Conservation (phyloP, 2,797 vertebrate genomes). For the Acanthurus tractus region DNA sequence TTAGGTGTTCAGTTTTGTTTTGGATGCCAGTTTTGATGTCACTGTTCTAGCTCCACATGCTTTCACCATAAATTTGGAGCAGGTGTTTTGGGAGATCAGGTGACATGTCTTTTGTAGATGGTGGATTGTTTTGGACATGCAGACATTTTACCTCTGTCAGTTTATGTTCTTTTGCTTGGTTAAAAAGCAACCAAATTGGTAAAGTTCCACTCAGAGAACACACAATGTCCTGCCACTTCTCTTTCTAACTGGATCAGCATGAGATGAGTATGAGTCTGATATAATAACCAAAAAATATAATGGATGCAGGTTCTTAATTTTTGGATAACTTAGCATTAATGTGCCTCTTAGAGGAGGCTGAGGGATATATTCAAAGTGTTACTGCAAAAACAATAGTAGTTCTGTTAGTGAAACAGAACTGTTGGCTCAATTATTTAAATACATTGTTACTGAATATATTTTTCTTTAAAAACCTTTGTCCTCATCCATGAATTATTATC, state of each 20-base stretch:
- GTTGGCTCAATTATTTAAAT: slow-evolving; percentile 35
- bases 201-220: background rate
- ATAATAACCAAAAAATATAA: background rate
- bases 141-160: slow-evolving; percentile 7
- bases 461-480: slow-evolving; percentile 30
- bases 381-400: slow-evolving; percentile 1
- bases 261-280: background rate
- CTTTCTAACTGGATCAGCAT: slow-evolving; percentile 11
- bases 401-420: slow-evolving; percentile 1
- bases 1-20: too few relatives aligned
- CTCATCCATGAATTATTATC: slow-evolving; percentile 22
- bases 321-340: slow-evolving; percentile 4
- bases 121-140: slow-evolving; percentile 10
- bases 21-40: too few relatives aligned
- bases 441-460: slow-evolving; percentile 25
- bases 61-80: slow-evolving; percentile 14
- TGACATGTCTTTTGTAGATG: slow-evolving; percentile 18
- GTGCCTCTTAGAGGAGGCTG: background rate
- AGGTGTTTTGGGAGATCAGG: slow-evolving; percentile 19
- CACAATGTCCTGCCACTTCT: slow-evolving; percentile 1
- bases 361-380: slow-evolving; percentile 2
- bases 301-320: background rate
- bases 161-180: slow-evolving; percentile 22
- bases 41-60: background rate
- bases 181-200: slow-evolving; percentile 4